Evolutionary conservation across 1,140 invertebrate genomes (phyloP).

Genomic region (Dendrolimus kikuchii): DNA sequence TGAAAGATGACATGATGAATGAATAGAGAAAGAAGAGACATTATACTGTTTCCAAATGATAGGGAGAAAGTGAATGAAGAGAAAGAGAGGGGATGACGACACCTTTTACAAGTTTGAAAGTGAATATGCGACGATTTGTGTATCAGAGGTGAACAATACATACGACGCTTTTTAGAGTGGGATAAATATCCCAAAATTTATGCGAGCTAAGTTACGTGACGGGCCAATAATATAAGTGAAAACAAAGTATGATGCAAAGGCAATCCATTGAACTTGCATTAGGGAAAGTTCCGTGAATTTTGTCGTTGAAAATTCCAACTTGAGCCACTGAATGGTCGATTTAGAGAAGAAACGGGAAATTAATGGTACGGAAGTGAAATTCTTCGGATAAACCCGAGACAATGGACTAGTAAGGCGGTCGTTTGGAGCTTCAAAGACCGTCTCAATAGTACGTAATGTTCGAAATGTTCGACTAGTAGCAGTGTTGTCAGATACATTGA

Average conservation of each 20-base stretch:
- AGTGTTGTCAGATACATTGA: no score
- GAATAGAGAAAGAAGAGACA: no score
- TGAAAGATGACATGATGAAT: no score
- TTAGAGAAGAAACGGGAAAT: constrained; percentile 50
- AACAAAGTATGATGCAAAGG: constrained; percentile 8
- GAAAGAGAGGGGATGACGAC: no score
- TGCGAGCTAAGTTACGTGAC: no score
- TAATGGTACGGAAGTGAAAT: constrained; percentile 52
- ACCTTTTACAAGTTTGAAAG: no score
- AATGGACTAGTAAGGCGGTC: constrained; percentile 29
- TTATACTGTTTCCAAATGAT: no score
- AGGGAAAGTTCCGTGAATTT: constrained; percentile 27
- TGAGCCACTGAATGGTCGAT: constrained; percentile 41
- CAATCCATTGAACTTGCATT: constrained; percentile 17
- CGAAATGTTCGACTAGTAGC: constrained; percentile 5
- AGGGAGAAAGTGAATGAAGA: no score
- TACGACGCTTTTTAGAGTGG: no score
- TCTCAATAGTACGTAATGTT: constrained; percentile 11
- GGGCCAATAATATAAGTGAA: constrained; percentile 1
- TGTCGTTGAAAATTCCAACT: constrained; percentile 28
- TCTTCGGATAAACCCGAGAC: constrained; percentile 38
- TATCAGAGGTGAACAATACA: no score
- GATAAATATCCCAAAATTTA: no score
- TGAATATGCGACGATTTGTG: no score
- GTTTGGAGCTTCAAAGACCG: constrained; percentile 19